Conservation (phyloP, 2,888 invertebrate species). For the Melinaea menophilus region DNA sequence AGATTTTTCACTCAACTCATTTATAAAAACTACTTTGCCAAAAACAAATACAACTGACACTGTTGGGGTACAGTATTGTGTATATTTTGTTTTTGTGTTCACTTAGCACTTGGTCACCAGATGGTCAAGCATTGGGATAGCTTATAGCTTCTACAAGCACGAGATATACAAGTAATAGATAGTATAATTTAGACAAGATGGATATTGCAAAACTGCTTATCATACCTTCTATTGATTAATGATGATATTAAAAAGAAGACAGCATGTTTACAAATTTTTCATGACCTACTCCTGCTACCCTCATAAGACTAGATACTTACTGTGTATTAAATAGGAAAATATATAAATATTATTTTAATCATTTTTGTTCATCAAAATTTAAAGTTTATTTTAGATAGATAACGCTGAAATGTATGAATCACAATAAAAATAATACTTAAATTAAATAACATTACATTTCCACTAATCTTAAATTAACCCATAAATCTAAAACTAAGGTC, state of each 20-base stretch:
- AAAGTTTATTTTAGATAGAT: too few species aligned
- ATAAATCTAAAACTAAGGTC: conserved; percentile 8
- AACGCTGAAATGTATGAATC: neutral
- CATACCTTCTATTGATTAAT: too few species aligned
- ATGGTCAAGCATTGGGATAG: conserved; percentile 54
- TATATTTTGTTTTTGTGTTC: neutral
- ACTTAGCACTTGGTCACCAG: conserved; percentile 63
- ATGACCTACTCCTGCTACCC: too few species aligned
- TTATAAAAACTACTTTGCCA: neutral
- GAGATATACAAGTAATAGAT: conserved; percentile 2
- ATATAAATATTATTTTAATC: too few species aligned
- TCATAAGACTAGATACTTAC: too few species aligned
- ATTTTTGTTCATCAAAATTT: too few species aligned
- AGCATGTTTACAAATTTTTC: too few species aligned
- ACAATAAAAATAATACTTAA: neutral
- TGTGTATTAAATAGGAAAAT: too few species aligned
- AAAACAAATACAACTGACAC: neutral
- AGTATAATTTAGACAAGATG: conserved; percentile 3
- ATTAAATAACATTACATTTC: neutral
- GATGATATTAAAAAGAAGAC: too few species aligned
- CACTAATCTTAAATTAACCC: conserved; percentile 19
- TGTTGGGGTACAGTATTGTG: neutral
- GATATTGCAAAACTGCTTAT: too few species aligned
- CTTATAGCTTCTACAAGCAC: conserved; percentile 13
- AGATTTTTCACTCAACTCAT: neutral